Base-by-base conservation (phyloP, 2,888 invertebrate genomes). In the Alcis repandata region DNA sequence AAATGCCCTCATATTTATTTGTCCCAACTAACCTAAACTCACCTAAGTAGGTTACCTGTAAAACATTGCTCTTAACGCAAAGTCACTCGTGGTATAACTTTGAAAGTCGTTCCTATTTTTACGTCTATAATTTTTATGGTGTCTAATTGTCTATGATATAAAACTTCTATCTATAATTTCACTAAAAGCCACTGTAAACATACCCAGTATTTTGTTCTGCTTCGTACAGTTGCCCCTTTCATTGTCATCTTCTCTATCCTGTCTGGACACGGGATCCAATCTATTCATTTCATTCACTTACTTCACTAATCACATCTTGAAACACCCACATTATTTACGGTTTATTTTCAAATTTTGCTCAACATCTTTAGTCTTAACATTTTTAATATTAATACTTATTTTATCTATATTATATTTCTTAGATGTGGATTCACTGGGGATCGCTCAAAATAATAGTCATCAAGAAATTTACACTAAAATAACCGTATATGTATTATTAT, bases 191-290 rank as follows among this genome's bases (percentile, higher is more conserved):
- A 1, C 9, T 7, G 15, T 10, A 9, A 32, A 77, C 88, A 80
- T 74, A 92, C 92, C 92, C 84, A 93, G 78, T 69, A 89, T 76
- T 84, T 91, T 92, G 56, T 82, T 87, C 70, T 87, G 89, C 59
- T 89, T 92, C 1, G 91, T 92, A 72, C 92, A 92, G 67, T 92
- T 91, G 9, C 87, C 88, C 70, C 82, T 86, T 0, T 82, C 80
- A 73, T 81, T 86, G 32, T 83, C 82, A 54, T 87, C 88, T 45
- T 89, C 91, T 71, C 79, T 87, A 33, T 87, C 88, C 32, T 82
- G 86, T 76, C 85, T 89, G 32, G 82, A 79, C 7, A 77, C 73
- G 52, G 78, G 85, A 20, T 91, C 90, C 54, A 91, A 83, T 82
- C 87, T 90, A 86, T 90, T 92, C 92, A 92, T 92, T 82, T 88